These are phyloP conservation scores for Bombyx mandarina DNA, from an alignment of 1,140 invertebrate genomes.

Conservation along the genomic window DNA sequence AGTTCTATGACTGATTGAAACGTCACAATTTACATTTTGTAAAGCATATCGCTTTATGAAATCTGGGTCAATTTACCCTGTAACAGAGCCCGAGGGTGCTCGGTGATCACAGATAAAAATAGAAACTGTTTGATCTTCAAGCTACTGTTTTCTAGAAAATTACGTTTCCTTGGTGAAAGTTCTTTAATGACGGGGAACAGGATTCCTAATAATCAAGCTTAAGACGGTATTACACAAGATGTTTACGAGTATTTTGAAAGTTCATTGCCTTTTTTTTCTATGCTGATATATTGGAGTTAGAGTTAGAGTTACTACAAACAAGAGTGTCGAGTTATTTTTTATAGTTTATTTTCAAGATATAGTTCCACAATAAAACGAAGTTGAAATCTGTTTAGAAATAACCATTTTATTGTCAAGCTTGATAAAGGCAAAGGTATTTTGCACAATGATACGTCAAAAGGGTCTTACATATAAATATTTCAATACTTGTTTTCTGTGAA, in stretches of 20 bases:
- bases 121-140: slow-evolving; percentile 52
- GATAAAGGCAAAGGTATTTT: no score
- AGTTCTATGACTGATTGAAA: neutral
- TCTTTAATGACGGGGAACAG: slow-evolving; percentile 50
- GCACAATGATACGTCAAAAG: no score
- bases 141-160: slow-evolving; percentile 69
- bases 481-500: no score
- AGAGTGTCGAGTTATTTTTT: no score
- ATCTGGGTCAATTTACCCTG: slow-evolving; percentile 42
- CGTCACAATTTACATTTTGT: slow-evolving; percentile 27
- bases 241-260: slow-evolving; percentile 12
- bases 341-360: no score
- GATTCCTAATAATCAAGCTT: slow-evolving; percentile 29
- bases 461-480: no score
- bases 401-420: no score
- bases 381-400: no score
- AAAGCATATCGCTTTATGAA: slow-evolving; percentile 32
- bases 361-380: no score
- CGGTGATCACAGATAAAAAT: slow-evolving; percentile 50
- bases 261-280: slow-evolving; percentile 3
- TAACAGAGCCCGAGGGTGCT: slow-evolving; percentile 42
- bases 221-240: slow-evolving; percentile 36
- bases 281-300: no score
- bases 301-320: no score
- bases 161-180: slow-evolving; percentile 64